Percentiles rank a stretch among this genome's conserved stretches.
phyloP scores from a whole-genome alignment of 2,113 vertebrate genomes.

The Podocnemis expansa region DNA sequence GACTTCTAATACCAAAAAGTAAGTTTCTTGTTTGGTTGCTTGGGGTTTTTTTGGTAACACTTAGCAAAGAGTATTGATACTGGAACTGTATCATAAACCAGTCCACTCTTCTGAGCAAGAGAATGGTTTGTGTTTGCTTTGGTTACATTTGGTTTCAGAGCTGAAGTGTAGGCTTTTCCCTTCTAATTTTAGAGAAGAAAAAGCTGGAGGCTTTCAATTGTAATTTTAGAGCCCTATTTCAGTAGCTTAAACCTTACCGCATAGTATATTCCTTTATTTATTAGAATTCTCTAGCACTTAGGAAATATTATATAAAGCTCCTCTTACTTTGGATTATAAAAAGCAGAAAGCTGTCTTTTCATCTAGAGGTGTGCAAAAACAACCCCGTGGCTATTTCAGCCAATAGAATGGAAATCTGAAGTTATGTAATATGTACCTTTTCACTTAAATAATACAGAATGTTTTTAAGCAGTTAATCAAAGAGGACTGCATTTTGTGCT shows the following conservation, averaged over 20 bases:
- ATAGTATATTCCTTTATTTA: not conserved
- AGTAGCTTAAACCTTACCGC: slow-evolving; percentile 14
- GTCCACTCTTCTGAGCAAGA: not conserved
- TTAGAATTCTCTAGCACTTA: not conserved
- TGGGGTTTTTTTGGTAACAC: slow-evolving; percentile 39
- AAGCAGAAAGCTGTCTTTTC: not conserved
- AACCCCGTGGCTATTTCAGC: slow-evolving; percentile 4
- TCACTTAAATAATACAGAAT: not conserved
- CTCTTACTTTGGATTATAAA: not conserved
- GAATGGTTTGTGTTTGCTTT: not conserved
- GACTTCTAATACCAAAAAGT: slow-evolving; percentile 75
- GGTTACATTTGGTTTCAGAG: not conserved
- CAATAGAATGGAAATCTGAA: slow-evolving; percentile 4
- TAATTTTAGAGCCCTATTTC: slow-evolving; percentile 14
- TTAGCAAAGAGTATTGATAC: not conserved
- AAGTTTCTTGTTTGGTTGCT: slow-evolving; percentile 36
- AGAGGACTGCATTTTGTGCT: not conserved
- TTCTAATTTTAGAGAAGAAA: not conserved
- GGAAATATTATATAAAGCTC: slow-evolving; percentile 13
- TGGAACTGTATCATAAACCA: not conserved
- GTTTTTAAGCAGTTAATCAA: not conserved
- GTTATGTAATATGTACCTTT: not conserved
- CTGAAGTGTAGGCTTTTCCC: not conserved
- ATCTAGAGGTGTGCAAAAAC: not conserved
- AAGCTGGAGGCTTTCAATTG: not conserved